Evolutionary conservation across 1,140 invertebrate species (phyloP).

Genomic region (Lasaia peninsularis): DNA sequence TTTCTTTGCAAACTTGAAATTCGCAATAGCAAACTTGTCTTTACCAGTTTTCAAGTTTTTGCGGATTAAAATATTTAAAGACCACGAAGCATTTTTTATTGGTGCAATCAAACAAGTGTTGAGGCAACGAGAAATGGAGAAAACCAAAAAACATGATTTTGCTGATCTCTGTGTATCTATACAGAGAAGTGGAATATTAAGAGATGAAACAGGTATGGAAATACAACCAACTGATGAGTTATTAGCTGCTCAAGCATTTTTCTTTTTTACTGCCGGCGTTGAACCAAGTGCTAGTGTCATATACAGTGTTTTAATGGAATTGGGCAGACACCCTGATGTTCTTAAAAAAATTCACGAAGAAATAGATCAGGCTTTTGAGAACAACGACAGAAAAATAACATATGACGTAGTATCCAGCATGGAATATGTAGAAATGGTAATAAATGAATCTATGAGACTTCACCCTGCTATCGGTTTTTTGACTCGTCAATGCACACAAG

Average conservation of each 20-base stretch:
- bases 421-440: slow-evolving; percentile 71
- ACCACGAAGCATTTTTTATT: slow-evolving; percentile 39
- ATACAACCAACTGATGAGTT: slow-evolving; percentile 54
- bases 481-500: slow-evolving; percentile 51
- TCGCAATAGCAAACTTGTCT: slow-evolving; percentile 22
- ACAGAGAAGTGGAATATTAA: slow-evolving; percentile 34
- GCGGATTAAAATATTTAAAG: slow-evolving; percentile 32
- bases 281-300: slow-evolving; percentile 62
- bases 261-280: slow-evolving; percentile 78
- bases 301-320: slow-evolving; percentile 46
- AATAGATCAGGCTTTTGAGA: slow-evolving; percentile 45
- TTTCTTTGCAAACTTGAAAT: slow-evolving; percentile 25
- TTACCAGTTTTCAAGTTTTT: slow-evolving; percentile 27
- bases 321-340: slow-evolving; percentile 54
- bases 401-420: slow-evolving; percentile 60
- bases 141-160: slow-evolving; percentile 37
- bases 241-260: slow-evolving; percentile 69
- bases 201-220: slow-evolving; percentile 32
- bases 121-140: slow-evolving; percentile 19
- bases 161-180: slow-evolving; percentile 37
- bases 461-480: slow-evolving; percentile 68
- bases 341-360: slow-evolving; percentile 62
- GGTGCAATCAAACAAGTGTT: slow-evolving; percentile 34
- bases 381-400: slow-evolving; percentile 42
- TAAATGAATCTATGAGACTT: slow-evolving; percentile 56